Conservation (phyloP, 2,888 invertebrate genomes). For the Seira ritae region DNA sequence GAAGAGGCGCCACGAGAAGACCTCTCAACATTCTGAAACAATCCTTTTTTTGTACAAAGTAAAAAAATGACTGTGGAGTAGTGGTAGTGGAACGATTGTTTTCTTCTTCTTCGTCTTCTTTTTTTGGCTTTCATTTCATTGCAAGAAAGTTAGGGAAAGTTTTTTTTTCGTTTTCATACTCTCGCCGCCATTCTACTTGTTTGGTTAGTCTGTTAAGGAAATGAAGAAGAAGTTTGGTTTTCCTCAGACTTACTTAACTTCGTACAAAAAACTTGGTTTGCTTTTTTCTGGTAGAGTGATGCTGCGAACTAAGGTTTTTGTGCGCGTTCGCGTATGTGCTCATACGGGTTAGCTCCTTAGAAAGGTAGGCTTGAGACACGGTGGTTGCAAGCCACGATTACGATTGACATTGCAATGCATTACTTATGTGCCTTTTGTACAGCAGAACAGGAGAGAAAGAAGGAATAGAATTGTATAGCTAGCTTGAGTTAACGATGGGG, state of each 20-base stretch:
- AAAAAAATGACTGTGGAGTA: conserved; percentile 11
- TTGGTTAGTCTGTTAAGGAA: conserved; percentile 49
- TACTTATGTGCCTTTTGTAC: background rate
- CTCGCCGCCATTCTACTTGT: conserved; percentile 21
- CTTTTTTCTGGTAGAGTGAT: background rate
- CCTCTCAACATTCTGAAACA: conserved; percentile 19
- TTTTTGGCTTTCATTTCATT: conserved; percentile 16
- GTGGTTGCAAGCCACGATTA: background rate
- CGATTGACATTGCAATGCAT: conserved; percentile 13
- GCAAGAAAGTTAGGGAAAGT: conserved; percentile 13
- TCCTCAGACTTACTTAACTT: conserved; percentile 30
- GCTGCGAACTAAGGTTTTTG: background rate
- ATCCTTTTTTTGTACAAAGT: conserved; percentile 12
- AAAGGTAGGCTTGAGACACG: conserved; percentile 11
- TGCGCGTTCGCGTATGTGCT: too few relatives aligned
- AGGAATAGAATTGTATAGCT: background rate
- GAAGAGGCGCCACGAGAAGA: conserved; percentile 47
- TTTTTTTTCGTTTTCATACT: conserved; percentile 20
- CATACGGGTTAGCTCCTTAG: too few relatives aligned
- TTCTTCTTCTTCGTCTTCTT: background rate
- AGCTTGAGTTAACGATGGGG: background rate
- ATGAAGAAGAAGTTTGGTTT: conserved; percentile 45
- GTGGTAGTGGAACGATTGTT: background rate
- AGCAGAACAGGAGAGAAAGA: background rate
- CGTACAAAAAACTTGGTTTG: conserved; percentile 15